Conservation (phyloP, 2,888 invertebrate genomes). For the Drosophila meridiana region DNA sequence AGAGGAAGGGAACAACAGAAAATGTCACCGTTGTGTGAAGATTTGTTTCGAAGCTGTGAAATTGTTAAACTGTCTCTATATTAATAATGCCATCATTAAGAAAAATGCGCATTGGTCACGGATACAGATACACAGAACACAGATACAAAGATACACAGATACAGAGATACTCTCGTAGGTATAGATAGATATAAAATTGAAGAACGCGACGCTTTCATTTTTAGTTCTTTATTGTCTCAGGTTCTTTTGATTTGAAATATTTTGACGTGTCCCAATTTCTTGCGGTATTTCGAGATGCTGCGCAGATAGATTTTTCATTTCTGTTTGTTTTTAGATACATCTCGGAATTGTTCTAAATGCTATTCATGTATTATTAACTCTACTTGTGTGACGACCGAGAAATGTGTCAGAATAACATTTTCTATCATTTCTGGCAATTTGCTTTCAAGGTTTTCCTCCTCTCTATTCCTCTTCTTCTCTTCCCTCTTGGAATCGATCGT, state of each 20-base stretch:
- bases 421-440: conserved; percentile 48
- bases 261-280: conserved; percentile 79
- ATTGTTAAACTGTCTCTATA: conserved; percentile 82
- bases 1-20: neutral
- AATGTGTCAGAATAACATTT: conserved; percentile 62
- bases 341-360: conserved; percentile 23
- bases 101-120: conserved; percentile 35
- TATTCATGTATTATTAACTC: conserved; percentile 70
- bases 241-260: conserved; percentile 79
- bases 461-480: neutral
- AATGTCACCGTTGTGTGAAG: conserved; percentile 49
- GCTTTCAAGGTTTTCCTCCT: conserved; percentile 20
- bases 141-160: neutral
- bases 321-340: conserved; percentile 14
- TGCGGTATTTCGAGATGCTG: conserved; percentile 42
- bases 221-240: conserved; percentile 79
- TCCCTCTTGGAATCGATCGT: conserved; percentile 21
- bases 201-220: conserved; percentile 67
- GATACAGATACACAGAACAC: neutral
- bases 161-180: conserved; percentile 13
- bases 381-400: conserved; percentile 59
- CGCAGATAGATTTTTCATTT: conserved; percentile 21
- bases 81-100: conserved; percentile 76
- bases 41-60: conserved; percentile 81
- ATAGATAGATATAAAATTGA: conserved; percentile 31